Evolutionary conservation across 2,797 vertebrate genomes (phyloP).

Genomic region (Chaetophractus vellerosus): DNA sequence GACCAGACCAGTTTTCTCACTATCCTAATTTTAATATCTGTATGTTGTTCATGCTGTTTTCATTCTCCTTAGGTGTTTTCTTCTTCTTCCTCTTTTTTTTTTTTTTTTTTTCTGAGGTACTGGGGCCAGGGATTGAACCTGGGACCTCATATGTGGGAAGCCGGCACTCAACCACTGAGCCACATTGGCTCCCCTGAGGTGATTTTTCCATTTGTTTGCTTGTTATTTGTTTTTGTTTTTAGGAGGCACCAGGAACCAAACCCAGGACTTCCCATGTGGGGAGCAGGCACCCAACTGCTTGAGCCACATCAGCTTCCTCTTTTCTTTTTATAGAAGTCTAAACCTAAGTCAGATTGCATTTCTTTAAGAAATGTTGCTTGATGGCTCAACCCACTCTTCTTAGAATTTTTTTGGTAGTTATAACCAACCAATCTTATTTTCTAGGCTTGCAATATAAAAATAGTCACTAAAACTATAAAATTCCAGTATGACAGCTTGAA

Average conservation of each 20-base stretch:
- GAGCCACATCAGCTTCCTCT: too few species aligned
- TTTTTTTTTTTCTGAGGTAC: too few species aligned
- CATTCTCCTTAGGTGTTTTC: not conserved
- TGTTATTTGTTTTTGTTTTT: too few species aligned
- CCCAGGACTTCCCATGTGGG: too few species aligned
- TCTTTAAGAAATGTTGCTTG: not conserved
- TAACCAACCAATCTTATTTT: not conserved
- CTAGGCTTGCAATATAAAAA: not conserved
- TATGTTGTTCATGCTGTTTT: not conserved
- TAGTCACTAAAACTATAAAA: slow-evolving; percentile 34
- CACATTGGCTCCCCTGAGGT: too few species aligned
- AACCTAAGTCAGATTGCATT: not conserved
- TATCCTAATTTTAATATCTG: not conserved
- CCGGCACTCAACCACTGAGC: too few species aligned
- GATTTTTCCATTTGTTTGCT: too few species aligned
- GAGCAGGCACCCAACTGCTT: too few species aligned
- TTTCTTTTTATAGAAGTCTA: not conserved
- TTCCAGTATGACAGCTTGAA: not conserved
- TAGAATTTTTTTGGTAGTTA: not conserved
- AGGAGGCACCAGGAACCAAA: too few species aligned
- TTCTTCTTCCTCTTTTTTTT: not conserved
- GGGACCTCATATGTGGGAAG: too few species aligned
- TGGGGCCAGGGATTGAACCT: too few species aligned
- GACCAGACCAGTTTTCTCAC: not conserved
- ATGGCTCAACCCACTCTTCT: not conserved